A percentile compares a stretch with the other conserved stretches of the same genome.
phyloP scores from a whole-genome alignment of 1,140 invertebrate species.

The Drosophila auraria region DNA sequence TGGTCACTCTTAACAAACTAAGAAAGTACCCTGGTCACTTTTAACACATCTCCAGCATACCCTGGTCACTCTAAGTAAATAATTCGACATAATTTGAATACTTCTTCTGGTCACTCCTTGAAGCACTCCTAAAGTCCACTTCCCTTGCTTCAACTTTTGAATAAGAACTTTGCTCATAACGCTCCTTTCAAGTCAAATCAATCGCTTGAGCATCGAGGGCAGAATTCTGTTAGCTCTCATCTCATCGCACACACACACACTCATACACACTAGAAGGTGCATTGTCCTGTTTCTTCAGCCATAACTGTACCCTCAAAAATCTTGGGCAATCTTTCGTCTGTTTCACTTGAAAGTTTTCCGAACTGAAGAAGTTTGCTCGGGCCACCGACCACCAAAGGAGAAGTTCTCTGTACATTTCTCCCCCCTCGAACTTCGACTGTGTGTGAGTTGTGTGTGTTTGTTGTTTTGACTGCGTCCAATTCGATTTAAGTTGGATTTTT shows the following conservation, averaged over 20 bases:
- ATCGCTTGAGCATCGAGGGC: not conserved
- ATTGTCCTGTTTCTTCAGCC: constrained; percentile 37
- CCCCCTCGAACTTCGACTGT: not conserved
- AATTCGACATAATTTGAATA: not conserved
- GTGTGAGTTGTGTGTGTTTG: constrained; percentile 12
- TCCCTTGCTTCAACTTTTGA: not conserved
- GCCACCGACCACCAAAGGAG: constrained; percentile 27
- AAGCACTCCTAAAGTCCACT: not conserved
- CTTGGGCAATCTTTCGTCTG: constrained; percentile 38
- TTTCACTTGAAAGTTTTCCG: constrained; percentile 41
- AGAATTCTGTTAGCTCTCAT: constrained; percentile 3
- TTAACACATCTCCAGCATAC: not conserved
- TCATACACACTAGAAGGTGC: not conserved
- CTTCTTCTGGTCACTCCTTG: not conserved
- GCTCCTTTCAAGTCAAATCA: constrained; percentile 7
- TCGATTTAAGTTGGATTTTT: constrained; percentile 64
- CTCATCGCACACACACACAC: not conserved
- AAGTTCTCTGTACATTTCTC: constrained; percentile 3
- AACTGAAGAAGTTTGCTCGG: constrained; percentile 29
- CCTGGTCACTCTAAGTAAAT: not conserved
- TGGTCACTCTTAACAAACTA: no score
- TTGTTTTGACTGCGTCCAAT: constrained; percentile 35
- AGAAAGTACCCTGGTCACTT: no score
- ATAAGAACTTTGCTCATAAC: not conserved
- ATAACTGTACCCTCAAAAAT: constrained; percentile 23